Conservation (phyloP, 2,113 vertebrate species). For the Festucalex cinctus region DNA sequence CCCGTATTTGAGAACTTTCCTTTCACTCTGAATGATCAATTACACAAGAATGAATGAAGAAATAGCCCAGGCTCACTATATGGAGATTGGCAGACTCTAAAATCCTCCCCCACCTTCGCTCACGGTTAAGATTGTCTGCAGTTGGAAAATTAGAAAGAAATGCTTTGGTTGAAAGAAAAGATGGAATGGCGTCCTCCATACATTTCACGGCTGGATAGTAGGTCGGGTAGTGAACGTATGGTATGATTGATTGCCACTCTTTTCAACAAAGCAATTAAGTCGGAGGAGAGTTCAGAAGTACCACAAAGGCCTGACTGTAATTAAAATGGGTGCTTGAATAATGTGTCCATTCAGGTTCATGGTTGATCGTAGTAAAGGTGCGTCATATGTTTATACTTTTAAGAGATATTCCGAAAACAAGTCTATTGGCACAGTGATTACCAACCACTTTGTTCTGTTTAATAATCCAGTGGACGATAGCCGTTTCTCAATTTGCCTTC, state of each 20-base stretch:
- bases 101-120: constrained; percentile 36
- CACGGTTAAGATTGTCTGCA: constrained; percentile 35
- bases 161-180: constrained; percentile 43
- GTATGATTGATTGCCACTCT: constrained; percentile 74
- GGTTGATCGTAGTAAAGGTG: constrained; percentile 3
- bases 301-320: constrained; percentile 47
- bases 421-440: background rate
- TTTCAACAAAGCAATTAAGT: constrained; percentile 73
- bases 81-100: constrained; percentile 55
- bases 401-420: background rate
- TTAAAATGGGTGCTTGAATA: constrained; percentile 61
- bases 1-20: background rate
- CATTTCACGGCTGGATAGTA: constrained; percentile 61
- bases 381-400: constrained; percentile 6
- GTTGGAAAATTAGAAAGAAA: constrained; percentile 6
- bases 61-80: constrained; percentile 34
- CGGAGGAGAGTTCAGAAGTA: constrained; percentile 47
- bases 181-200: constrained; percentile 49
- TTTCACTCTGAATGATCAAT: constrained; percentile 27
- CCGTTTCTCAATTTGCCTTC: too few species aligned
- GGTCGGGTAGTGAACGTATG: constrained; percentile 61
- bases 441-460: background rate
- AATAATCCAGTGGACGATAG: background rate
- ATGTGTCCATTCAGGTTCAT: constrained; percentile 14
- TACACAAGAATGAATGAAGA: constrained; percentile 12